phyloP scores from a whole-genome alignment of 2,113 vertebrate genomes.

The Pimephales promelas region DNA sequence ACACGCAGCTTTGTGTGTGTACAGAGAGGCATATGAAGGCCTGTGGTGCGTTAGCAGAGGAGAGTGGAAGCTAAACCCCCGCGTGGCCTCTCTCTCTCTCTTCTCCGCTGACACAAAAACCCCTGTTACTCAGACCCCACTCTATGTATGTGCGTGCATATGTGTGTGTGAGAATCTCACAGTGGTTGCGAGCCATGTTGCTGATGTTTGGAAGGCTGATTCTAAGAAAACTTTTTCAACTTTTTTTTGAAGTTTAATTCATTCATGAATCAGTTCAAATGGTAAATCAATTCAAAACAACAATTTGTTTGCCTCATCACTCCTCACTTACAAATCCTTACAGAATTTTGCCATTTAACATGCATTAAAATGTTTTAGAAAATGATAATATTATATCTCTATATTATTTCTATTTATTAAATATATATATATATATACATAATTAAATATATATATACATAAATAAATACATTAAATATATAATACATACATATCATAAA shows the following conservation, averaged over 20 bases:
- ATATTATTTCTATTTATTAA: too few relatives aligned
- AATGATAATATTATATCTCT: too few relatives aligned
- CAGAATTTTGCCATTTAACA: too few relatives aligned
- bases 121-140: slow-evolving; percentile 39
- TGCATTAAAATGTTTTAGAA: too few relatives aligned
- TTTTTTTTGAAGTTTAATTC: background rate
- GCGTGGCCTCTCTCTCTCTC: slow-evolving; percentile 37
- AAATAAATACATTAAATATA: too few relatives aligned
- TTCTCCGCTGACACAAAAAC: slow-evolving; percentile 29
- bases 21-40: slow-evolving; percentile 14
- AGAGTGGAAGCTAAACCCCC: slow-evolving; percentile 37
- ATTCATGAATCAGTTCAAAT: background rate
- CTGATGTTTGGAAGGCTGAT: slow-evolving; percentile 36
- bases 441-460: too few relatives aligned
- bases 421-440: too few relatives aligned
- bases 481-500: background rate
- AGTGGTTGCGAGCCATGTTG: slow-evolving; percentile 38
- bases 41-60: slow-evolving; percentile 40
- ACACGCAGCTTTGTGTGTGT: slow-evolving; percentile 33
- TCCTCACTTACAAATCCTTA: too few relatives aligned
- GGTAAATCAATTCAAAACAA: too few relatives aligned
- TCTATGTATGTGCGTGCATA: slow-evolving; percentile 40
- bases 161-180: slow-evolving; percentile 28
- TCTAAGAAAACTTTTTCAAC: background rate
- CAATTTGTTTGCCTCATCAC: too few relatives aligned